Evolutionary conservation across 2,797 vertebrate species (phyloP).

Genomic region (Takifugu rubripes): DNA sequence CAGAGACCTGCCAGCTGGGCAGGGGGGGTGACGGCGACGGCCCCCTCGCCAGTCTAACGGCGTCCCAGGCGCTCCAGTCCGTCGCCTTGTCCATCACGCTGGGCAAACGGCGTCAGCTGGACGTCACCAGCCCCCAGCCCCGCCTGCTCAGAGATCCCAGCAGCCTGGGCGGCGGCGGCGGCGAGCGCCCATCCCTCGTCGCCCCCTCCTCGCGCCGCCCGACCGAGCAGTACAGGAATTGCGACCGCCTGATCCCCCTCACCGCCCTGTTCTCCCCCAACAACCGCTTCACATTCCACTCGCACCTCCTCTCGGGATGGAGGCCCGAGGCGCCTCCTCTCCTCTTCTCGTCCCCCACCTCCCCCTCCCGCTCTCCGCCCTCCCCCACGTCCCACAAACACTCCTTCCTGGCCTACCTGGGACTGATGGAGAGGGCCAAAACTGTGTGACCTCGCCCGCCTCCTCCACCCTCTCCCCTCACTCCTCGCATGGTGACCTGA

Average conservation of each 20-base stretch:
- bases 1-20: slow-evolving; percentile 68
- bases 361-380: slow-evolving; percentile 77
- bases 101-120: slow-evolving; percentile 68
- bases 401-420: slow-evolving; percentile 98
- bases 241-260: slow-evolving; percentile 96
- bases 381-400: slow-evolving; percentile 90
- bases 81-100: slow-evolving; percentile 88
- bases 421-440: slow-evolving; percentile 93
- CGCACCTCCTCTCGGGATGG: slow-evolving; percentile 81
- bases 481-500: slow-evolving; percentile 56
- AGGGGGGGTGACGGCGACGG: slow-evolving; percentile 77
- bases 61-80: slow-evolving; percentile 95
- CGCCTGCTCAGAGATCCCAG: slow-evolving; percentile 72
- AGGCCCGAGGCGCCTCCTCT: slow-evolving; percentile 80
- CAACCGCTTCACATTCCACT: slow-evolving; percentile 92
- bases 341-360: slow-evolving; percentile 70
- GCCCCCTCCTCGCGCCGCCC: slow-evolving; percentile 80
- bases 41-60: slow-evolving; percentile 89
- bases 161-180: slow-evolving; percentile 74
- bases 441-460: slow-evolving; percentile 82
- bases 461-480: slow-evolving; percentile 27
- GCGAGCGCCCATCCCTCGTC: slow-evolving; percentile 74
- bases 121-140: slow-evolving; percentile 49
- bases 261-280: slow-evolving; percentile 91
- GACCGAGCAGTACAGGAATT: slow-evolving; percentile 91